These are phyloP conservation scores for Dryobota labecula DNA, from an alignment of 2,888 invertebrate genomes.

Conservation along the genomic window DNA sequence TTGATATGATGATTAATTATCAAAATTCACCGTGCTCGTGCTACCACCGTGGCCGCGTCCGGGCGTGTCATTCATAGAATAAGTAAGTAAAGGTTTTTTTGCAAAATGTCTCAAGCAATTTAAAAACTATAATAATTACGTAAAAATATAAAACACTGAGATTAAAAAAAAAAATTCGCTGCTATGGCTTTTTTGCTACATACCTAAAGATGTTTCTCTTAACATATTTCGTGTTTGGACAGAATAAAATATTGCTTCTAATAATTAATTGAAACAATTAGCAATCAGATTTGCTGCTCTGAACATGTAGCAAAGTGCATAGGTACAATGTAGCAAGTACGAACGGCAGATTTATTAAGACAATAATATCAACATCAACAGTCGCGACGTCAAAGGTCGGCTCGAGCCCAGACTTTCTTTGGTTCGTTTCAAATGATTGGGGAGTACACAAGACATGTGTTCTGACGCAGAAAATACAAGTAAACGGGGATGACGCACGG, in stretches of 20 bases:
- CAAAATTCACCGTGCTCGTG: too few species aligned
- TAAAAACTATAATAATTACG: too few species aligned
- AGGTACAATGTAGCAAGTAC: constrained; percentile 5
- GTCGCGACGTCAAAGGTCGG: constrained; percentile 28
- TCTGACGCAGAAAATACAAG: constrained; percentile 75
- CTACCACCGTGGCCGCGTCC: too few species aligned
- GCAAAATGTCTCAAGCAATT: too few species aligned
- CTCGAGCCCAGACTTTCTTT: constrained; percentile 41
- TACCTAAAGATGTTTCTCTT: too few species aligned
- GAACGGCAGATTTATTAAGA: constrained; percentile 1
- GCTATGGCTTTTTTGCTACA: too few species aligned
- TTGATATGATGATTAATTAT: too few species aligned
- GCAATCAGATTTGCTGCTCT: not conserved
- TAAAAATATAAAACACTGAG: too few species aligned
- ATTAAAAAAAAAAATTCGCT: too few species aligned
- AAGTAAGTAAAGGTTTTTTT: too few species aligned
- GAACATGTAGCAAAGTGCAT: not conserved
- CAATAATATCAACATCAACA: constrained; percentile 24
- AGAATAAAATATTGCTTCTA: not conserved
- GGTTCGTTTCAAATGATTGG: constrained; percentile 37
- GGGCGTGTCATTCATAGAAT: too few species aligned
- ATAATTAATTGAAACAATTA: constrained; percentile 9
- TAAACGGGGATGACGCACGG: constrained; percentile 83
- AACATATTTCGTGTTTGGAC: too few species aligned
- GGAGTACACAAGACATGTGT: constrained; percentile 66